Conservation (phyloP, 2,797 vertebrate species). For the Erpetoichthys calabaricus region DNA sequence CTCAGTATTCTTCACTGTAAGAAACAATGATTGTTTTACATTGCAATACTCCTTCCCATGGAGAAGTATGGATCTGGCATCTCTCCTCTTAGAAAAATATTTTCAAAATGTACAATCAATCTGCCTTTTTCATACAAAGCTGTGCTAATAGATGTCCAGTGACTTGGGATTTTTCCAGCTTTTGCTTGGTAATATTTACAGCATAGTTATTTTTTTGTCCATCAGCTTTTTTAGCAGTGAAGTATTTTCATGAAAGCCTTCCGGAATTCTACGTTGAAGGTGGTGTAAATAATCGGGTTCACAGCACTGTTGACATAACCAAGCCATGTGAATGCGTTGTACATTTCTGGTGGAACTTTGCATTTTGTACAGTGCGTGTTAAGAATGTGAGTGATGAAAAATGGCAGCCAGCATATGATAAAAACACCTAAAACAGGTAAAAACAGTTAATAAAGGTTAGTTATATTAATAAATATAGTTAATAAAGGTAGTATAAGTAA, state of each 20-base stretch:
- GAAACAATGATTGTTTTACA: no score
- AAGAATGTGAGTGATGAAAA: conserved; percentile 96
- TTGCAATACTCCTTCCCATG: no score
- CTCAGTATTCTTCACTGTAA: no score
- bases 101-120: not conserved
- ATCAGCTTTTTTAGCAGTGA: conserved; percentile 62
- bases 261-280: conserved; percentile 94
- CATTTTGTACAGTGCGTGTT: conserved; percentile 89
- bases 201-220: not conserved
- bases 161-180: not conserved
- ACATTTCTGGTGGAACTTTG: conserved; percentile 77
- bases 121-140: not conserved
- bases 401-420: conserved; percentile 97
- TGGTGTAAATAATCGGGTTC: conserved; percentile 97
- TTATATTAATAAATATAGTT: no score
- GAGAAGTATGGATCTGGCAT: no score
- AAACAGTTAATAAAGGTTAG: no score
- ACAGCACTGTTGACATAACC: conserved; percentile 96
- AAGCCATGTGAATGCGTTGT: conserved; percentile 94
- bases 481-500: no score
- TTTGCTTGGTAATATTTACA: not conserved
- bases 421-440: conserved; percentile 72
- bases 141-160: conserved; percentile 1
- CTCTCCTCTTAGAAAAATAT: not conserved
- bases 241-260: conserved; percentile 98